Evolutionary conservation across 2,888 invertebrate species (phyloP).

Genomic region (Acleris literana): DNA sequence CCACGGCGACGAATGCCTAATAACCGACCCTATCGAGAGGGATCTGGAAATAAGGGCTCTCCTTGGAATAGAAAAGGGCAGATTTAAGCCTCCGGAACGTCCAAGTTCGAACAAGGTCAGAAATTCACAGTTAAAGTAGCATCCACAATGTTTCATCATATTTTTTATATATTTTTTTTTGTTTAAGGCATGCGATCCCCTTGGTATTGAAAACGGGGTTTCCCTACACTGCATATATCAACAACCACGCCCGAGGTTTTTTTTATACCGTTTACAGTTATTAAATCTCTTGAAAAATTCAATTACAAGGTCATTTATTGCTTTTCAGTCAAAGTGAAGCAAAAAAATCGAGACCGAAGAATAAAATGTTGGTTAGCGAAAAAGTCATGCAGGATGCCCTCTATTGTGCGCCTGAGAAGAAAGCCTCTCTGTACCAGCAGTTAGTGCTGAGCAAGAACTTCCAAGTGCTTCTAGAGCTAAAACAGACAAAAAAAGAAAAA

Average conservation of each 20-base stretch:
- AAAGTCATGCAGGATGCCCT: background rate
- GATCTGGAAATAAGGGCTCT: conserved; percentile 27
- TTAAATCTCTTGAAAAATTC: background rate
- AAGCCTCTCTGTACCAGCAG: conserved; percentile 46
- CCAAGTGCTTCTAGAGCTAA: conserved; percentile 59
- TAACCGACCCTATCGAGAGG: conserved; percentile 16
- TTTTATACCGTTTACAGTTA: background rate
- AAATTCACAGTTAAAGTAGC: background rate
- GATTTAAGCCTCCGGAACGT: conserved; percentile 2
- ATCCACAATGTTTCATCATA: conserved; percentile 18
- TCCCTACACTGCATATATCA: conserved; percentile 6
- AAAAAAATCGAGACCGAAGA: background rate
- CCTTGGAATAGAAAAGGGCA: conserved; percentile 25
- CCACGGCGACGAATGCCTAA: conserved; percentile 31
- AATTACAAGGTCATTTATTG: background rate
- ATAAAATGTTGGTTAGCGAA: background rate
- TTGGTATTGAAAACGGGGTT: conserved; percentile 14
- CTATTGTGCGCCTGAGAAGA: background rate
- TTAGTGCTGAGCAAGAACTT: conserved; percentile 57
- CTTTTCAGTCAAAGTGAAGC: conserved; percentile 1
- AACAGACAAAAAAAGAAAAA: conserved; percentile 54
- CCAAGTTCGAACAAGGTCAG: background rate
- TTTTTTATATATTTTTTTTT: conserved; percentile 42
- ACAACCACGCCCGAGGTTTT: conserved; percentile 15
- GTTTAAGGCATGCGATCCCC: conserved; percentile 12